Conservation (phyloP, 2,797 vertebrate species). For the Huso huso region DNA sequence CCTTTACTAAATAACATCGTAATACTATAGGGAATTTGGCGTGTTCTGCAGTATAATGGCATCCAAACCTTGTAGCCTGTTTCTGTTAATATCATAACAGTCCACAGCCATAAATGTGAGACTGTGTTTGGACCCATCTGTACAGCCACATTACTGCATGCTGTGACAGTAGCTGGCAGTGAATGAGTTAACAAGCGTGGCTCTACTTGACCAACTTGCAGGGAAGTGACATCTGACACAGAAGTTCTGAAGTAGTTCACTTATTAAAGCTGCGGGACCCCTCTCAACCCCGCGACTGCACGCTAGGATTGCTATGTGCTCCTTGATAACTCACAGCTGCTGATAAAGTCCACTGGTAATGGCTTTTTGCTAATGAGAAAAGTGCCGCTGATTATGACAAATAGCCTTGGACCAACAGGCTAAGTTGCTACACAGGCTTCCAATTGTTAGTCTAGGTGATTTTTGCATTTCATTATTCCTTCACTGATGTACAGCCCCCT, state of each 20-base stretch:
- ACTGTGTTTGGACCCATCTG: too few relatives aligned
- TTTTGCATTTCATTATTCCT: conserved; percentile 81
- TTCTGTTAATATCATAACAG: too few relatives aligned
- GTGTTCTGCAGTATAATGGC: too few relatives aligned
- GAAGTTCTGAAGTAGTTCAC: conserved; percentile 55
- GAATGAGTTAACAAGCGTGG: conserved; percentile 34
- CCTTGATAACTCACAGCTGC: conserved; percentile 74
- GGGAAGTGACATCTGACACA: conserved; percentile 56
- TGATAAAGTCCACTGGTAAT: conserved; percentile 91
- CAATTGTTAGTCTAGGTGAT: conserved; percentile 75
- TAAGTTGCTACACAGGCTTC: conserved; percentile 87
- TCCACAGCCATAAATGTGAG: too few relatives aligned
- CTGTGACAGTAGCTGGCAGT: conserved; percentile 30
- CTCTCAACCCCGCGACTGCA: conserved; percentile 52
- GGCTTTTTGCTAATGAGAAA: conserved; percentile 97
- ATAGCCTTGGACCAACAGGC: conserved; percentile 87
- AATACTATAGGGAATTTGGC: too few relatives aligned
- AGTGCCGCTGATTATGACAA: conserved; percentile 90
- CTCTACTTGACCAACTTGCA: conserved; percentile 38
- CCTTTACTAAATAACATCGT: too few relatives aligned
- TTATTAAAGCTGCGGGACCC: conserved; percentile 58
- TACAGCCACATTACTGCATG: too few relatives aligned
- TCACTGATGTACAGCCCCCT: conserved; percentile 61
- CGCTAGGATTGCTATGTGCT: conserved; percentile 67
- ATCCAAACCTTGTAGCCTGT: too few relatives aligned